Base-by-base conservation (phyloP, 2,113 vertebrate genomes). In the Petromus typicus region DNA sequence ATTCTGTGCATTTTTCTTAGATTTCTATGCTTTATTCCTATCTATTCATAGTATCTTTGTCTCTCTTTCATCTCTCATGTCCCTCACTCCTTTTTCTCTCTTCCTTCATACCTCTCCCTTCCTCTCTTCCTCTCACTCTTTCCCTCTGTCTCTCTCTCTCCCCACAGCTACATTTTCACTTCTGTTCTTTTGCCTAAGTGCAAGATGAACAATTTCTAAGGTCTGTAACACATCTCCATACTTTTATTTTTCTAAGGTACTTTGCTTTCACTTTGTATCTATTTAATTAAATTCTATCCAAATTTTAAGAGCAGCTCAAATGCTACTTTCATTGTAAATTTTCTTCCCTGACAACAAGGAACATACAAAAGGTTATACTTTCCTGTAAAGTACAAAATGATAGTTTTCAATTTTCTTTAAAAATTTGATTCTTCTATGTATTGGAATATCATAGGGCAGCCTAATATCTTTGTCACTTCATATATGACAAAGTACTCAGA, bases 221-320 rank as follows among this genome's bases (percentile, higher is more conserved):
- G 23, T 51, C 89, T 94, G 20, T 2, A 66, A 59, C 12, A 20
- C 2, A 67, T 32, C 22, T 57, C 20, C 14, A 30, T 80, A 73
- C 59, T 67, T 89, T 95, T 73, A 51, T 51, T 66, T 82, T 64
- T 86, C 48, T 76, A 91, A n/a, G n/a, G 1, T 81, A 90, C 2
- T 78, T 22, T 73, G 16, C n/a, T 40, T 43, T 4, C 10, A 80
- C 2, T 87, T 88, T 84, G 7, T 90, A 23, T 61, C 82, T 85
- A 43, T 93, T 73, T 56, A 94, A 91, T 51, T n/a, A 94, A 95
- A 91, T 87, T 7, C 6, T 87, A 66, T n/a, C 25, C 51, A 86
- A 63, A 45, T 61, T 73, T 73, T 67, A 95, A 94, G 34, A 75
- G 20, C 43, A 90, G 6, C 9, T 86, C 51, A 83, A 69, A 85